phyloP scores from a whole-genome alignment of 2,888 invertebrate genomes.

The Beris chalybata region DNA sequence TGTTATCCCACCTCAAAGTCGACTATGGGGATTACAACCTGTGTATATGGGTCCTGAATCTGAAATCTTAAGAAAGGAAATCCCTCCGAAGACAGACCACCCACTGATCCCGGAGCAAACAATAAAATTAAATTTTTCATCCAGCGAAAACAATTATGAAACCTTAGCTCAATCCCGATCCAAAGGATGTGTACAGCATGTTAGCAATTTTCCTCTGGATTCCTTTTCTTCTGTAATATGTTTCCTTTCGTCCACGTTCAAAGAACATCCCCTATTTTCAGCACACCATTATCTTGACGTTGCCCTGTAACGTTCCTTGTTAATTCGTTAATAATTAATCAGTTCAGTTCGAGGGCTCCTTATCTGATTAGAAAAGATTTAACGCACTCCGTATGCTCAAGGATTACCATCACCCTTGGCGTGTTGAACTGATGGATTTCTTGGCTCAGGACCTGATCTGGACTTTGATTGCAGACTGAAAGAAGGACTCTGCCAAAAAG shows the following conservation, averaged over 20 bases:
- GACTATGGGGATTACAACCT: constrained; percentile 1
- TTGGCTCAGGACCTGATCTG: neutral
- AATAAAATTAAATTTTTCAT: constrained; percentile 38
- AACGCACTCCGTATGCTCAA: constrained; percentile 19
- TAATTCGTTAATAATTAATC: constrained; percentile 40
- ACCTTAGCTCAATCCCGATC: neutral
- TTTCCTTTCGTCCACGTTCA: neutral
- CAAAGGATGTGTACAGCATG: constrained; percentile 4
- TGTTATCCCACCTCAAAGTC: neutral
- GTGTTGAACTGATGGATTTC: constrained; percentile 35
- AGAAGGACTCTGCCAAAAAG: neutral
- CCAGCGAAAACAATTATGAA: constrained; percentile 36
- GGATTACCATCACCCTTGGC: constrained; percentile 10
- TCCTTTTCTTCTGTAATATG: neutral
- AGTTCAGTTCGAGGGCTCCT: constrained; percentile 19
- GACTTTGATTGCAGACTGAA: neutral
- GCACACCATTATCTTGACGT: constrained; percentile 30
- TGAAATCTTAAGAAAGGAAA: neutral
- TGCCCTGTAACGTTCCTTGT: constrained; percentile 11
- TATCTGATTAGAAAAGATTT: constrained; percentile 40
- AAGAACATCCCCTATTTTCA: constrained; percentile 34
- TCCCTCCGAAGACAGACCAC: constrained; percentile 8
- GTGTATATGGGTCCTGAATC: neutral
- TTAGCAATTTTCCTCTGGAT: neutral
- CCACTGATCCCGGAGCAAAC: constrained; percentile 14